A percentile compares a stretch with the other conserved stretches of the same genome.
Conservation (phyloP, 2,113 vertebrate species). For the Trichomycterus rosablanca region DNA sequence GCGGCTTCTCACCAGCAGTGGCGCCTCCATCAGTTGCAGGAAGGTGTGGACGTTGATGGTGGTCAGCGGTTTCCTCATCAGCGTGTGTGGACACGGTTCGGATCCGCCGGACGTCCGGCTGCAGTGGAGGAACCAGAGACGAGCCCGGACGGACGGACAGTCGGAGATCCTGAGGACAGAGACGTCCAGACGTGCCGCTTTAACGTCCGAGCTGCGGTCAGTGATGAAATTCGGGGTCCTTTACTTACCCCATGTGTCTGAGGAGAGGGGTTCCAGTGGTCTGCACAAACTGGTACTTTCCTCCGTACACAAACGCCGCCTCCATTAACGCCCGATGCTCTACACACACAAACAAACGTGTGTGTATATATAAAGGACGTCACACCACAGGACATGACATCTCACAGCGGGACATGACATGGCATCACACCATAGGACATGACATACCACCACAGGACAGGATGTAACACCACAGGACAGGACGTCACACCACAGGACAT, state of each 20-base stretch:
- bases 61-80: constrained; percentile 72
- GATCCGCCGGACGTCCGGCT: constrained; percentile 41
- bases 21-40: constrained; percentile 86
- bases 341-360: constrained; percentile 42
- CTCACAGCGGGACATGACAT: too few relatives aligned
- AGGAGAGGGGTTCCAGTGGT: constrained; percentile 80
- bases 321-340: constrained; percentile 95
- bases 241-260: constrained; percentile 73
- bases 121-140: constrained; percentile 84
- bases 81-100: constrained; percentile 74
- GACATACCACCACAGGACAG: too few relatives aligned
- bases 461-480: too few relatives aligned
- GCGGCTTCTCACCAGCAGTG: constrained; percentile 83
- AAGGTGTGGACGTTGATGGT: constrained; percentile 82
- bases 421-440: too few relatives aligned
- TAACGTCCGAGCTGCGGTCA: too few relatives aligned
- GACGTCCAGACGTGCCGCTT: too few relatives aligned
- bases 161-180: constrained; percentile 57
- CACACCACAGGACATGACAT: too few relatives aligned
- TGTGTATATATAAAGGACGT: too few relatives aligned
- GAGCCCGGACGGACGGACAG: constrained; percentile 55
- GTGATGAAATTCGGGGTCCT: too few relatives aligned
- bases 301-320: constrained; percentile 86
- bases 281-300: constrained; percentile 84
- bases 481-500: too few relatives aligned